Conservation (phyloP, 2,888 invertebrate genomes). For the Athrips mouffetella region DNA sequence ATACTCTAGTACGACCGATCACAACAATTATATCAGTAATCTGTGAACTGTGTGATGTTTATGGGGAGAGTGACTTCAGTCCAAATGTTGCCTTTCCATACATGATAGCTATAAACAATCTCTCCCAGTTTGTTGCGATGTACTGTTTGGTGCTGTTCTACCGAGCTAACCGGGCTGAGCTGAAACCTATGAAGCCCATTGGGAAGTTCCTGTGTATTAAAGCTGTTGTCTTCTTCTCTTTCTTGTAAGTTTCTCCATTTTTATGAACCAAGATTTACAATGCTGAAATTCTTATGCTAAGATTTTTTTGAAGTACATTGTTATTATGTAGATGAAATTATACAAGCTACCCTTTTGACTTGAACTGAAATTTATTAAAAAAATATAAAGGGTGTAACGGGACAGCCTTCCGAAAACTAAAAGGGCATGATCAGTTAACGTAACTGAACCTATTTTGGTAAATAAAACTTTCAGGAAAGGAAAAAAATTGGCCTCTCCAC, state of each 20-base stretch:
- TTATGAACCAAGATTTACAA: neutral
- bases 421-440: no score
- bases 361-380: no score
- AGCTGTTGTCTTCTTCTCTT: conserved; percentile 98
- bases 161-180: conserved; percentile 89
- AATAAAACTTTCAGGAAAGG: no score
- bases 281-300: no score
- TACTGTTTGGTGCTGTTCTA: conserved; percentile 97
- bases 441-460: no score
- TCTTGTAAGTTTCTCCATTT: conserved; percentile 87
- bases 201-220: conserved; percentile 98
- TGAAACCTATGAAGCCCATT: conserved; percentile 95
- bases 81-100: conserved; percentile 93
- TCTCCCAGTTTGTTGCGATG: conserved; percentile 97
- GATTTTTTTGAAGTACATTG: no score
- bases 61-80: conserved; percentile 94
- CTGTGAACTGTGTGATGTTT: conserved; percentile 90
- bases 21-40: conserved; percentile 94
- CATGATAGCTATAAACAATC: conserved; percentile 91
- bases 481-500: no score
- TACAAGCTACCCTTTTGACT: no score
- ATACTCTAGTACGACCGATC: conserved; percentile 93
- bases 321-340: no score
- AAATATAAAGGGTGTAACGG: no score
- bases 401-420: no score